phyloP scores from a whole-genome alignment of 1,140 invertebrate genomes.

The Mylabris phalerata region DNA sequence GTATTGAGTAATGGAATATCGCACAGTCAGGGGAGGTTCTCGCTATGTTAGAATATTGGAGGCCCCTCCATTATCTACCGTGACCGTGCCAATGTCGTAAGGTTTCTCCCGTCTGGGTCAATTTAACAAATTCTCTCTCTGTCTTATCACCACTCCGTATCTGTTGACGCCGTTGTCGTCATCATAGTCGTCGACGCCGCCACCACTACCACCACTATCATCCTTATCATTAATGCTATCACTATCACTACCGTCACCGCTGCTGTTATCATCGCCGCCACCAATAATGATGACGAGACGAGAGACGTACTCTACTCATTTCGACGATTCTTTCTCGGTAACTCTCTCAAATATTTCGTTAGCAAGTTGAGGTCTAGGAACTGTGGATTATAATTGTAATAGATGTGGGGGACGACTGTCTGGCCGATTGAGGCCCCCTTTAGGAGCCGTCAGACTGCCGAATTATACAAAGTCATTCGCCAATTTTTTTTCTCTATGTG shows the following conservation, averaged over 20 bases:
- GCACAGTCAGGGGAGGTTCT: no score
- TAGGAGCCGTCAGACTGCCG: constrained; percentile 32
- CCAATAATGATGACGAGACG: no score
- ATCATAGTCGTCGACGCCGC: no score
- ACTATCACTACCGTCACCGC: no score
- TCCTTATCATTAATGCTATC: no score
- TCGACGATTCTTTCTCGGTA: constrained; percentile 3
- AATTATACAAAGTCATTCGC: constrained; percentile 33
- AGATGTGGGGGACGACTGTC: constrained; percentile 28
- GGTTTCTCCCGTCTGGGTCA: constrained; percentile 16
- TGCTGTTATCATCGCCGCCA: no score
- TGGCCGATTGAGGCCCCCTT: constrained; percentile 30
- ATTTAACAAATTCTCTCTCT: background rate
- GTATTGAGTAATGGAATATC: background rate
- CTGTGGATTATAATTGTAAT: constrained; percentile 34
- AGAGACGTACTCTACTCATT: no score
- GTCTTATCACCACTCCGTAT: background rate
- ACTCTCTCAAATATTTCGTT: constrained; percentile 1
- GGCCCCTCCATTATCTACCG: background rate
- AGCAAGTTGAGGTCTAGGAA: constrained; percentile 25
- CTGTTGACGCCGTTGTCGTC: background rate
- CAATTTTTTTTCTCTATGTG: constrained; percentile 24
- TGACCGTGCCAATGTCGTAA: background rate
- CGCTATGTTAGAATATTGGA: no score
- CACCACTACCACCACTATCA: no score